Conservation (phyloP, 2,797 vertebrate genomes). For the Brachyalestes nurse region DNA sequence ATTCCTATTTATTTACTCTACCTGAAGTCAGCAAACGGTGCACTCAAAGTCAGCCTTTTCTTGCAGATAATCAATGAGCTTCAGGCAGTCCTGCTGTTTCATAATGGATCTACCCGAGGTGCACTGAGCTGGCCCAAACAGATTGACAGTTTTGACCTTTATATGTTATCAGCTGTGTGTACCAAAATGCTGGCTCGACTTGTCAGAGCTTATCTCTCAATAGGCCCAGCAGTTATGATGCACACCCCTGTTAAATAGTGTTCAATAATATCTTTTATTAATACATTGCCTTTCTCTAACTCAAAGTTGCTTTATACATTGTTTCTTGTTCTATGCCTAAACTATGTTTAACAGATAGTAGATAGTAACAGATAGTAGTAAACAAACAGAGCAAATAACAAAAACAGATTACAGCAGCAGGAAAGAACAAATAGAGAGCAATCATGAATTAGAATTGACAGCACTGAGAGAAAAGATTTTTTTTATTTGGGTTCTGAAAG, state of each 20-base stretch:
- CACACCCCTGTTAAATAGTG: background rate
- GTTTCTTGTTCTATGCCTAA: too few relatives aligned
- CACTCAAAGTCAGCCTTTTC: slow-evolving; percentile 41
- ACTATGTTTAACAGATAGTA: too few relatives aligned
- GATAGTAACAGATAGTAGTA: too few relatives aligned
- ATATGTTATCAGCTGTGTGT: background rate
- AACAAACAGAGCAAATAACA: too few relatives aligned
- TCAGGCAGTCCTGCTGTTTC: slow-evolving; percentile 21
- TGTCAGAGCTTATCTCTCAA: too few relatives aligned
- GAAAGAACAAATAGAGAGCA: too few relatives aligned
- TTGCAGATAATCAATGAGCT: slow-evolving; percentile 43
- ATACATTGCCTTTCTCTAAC: too few relatives aligned
- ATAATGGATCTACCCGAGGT: slow-evolving; percentile 13
- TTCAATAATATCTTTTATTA: background rate
- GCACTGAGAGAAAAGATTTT: too few relatives aligned
- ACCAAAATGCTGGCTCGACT: background rate
- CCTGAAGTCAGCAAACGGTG: slow-evolving; percentile 30
- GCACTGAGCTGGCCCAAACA: slow-evolving; percentile 3
- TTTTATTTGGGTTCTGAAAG: too few relatives aligned
- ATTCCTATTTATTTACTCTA: slow-evolving; percentile 27
- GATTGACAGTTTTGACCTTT: background rate
- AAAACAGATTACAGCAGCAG: too few relatives aligned
- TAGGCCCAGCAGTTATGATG: background rate
- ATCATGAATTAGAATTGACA: too few relatives aligned
- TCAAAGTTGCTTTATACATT: too few relatives aligned